Percentiles rank a stretch among this genome's conserved stretches.
These are phyloP conservation scores for Harpegnathos saltator DNA, from an alignment of 1,140 invertebrate species.

Conservation along the genomic window DNA sequence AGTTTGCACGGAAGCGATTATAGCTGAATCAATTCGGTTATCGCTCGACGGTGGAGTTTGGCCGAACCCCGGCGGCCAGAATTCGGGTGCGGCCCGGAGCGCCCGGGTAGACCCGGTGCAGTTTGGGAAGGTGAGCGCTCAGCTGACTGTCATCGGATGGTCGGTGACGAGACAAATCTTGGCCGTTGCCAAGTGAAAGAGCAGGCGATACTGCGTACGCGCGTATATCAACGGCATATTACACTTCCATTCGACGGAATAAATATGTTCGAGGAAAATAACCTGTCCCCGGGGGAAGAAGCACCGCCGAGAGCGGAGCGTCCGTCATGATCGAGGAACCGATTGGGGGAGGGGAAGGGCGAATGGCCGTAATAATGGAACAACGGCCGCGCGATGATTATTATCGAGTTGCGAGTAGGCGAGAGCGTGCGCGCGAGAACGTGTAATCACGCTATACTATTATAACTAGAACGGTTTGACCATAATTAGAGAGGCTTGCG, in stretches of 20 bases:
- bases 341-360: too few relatives aligned
- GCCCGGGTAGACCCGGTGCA: too few relatives aligned
- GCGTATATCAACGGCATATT: constrained; percentile 46
- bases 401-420: constrained; percentile 31
- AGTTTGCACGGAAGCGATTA: too few relatives aligned
- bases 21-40: too few relatives aligned
- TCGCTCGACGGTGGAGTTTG: too few relatives aligned
- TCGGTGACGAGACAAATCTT: too few relatives aligned
- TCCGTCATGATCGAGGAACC: constrained; percentile 24
- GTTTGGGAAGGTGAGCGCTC: too few relatives aligned
- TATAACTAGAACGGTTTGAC: constrained; percentile 43
- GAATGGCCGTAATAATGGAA: constrained; percentile 59
- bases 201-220: constrained; percentile 8
- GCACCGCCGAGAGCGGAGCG: background rate
- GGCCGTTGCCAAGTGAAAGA: too few relatives aligned
- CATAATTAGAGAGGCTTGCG: constrained; percentile 55
- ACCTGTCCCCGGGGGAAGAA: constrained; percentile 1
- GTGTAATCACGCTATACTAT: constrained; percentile 56
- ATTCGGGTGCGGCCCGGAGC: too few relatives aligned
- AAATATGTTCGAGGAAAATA: constrained; percentile 56
- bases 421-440: constrained; percentile 25
- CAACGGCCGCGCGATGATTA: constrained; percentile 30
- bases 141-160: too few relatives aligned
- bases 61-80: too few relatives aligned
- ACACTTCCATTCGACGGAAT: constrained; percentile 43